Percentiles rank a stretch among this genome's conserved stretches.
Evolutionary conservation across 2,113 vertebrate genomes (phyloP).

Genomic region (Lagopus leucura): DNA sequence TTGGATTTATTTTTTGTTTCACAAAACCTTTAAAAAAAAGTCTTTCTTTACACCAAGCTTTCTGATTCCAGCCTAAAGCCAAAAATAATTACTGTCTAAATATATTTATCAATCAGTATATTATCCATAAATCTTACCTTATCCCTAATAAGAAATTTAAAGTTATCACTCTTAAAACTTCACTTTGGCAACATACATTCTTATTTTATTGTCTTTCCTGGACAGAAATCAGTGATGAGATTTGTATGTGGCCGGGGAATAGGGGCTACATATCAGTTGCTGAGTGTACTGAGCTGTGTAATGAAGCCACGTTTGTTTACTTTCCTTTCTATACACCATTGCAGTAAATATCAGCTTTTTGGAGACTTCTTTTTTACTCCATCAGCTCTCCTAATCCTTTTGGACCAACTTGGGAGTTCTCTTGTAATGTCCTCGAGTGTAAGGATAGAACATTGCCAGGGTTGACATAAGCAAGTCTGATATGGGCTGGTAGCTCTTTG

Average conservation of each 20-base stretch:
- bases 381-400: constrained; percentile 5
- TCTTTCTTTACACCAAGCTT: constrained; percentile 44
- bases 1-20: constrained; percentile 66
- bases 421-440: background rate
- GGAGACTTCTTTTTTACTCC: constrained; percentile 9
- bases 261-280: constrained; percentile 7
- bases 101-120: constrained; percentile 59
- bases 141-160: constrained; percentile 56
- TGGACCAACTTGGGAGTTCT: background rate
- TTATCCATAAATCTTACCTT: constrained; percentile 44
- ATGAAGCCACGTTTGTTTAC: constrained; percentile 66
- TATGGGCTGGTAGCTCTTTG: background rate
- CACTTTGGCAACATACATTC: constrained; percentile 38
- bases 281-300: constrained; percentile 63
- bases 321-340: constrained; percentile 30
- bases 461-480: background rate
- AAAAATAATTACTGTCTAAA: constrained; percentile 51
- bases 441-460: accelerated
- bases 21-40: constrained; percentile 43
- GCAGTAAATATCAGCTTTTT: constrained; percentile 1
- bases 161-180: constrained; percentile 56
- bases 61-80: constrained; percentile 36
- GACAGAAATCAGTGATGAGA: constrained; percentile 45
- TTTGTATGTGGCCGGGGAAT: constrained; percentile 25
- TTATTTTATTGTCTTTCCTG: constrained; percentile 57